Percentiles rank a stretch among this genome's conserved stretches.
phyloP scores from a whole-genome alignment of 2,113 vertebrate species.

The Platysternon megacephalum region DNA sequence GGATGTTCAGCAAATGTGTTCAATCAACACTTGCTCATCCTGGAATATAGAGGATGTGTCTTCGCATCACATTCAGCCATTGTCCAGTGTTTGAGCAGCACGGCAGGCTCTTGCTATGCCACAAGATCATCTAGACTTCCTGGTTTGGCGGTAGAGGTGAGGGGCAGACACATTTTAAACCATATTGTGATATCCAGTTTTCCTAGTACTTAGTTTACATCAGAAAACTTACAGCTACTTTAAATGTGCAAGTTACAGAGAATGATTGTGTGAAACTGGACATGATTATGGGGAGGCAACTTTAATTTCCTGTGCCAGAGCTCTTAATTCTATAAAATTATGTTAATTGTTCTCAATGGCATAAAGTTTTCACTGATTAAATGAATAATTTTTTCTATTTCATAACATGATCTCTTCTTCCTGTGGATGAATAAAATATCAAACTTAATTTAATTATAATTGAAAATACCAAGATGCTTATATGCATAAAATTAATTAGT shows the following conservation, averaged over 20 bases:
- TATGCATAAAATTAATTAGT: not conserved
- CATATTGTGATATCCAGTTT: rapidly evolving
- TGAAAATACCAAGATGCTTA: constrained; percentile 36
- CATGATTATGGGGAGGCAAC: not conserved
- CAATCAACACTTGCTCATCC: constrained; percentile 52
- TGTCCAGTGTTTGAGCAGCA: not conserved
- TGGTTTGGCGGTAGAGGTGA: not conserved
- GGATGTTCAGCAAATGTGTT: constrained; percentile 49
- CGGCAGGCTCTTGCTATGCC: not conserved
- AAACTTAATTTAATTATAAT: constrained; percentile 6
- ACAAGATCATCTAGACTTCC: no score
- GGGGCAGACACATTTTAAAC: constrained; percentile 1
- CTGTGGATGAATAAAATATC: constrained; percentile 1
- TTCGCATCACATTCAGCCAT: constrained; percentile 26
- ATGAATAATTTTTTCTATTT: constrained; percentile 1
- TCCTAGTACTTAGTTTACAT: constrained; percentile 40
- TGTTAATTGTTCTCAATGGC: not conserved
- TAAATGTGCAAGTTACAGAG: not conserved
- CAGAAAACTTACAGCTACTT: not conserved
- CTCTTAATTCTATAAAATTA: not conserved
- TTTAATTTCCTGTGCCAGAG: not conserved
- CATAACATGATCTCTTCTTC: not conserved
- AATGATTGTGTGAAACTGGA: not conserved
- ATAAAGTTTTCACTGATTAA: constrained; percentile 18
- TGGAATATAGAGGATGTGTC: constrained; percentile 49